A percentile compares a stretch with the other conserved stretches of the same genome.
These are phyloP conservation scores for Tethea ocularis DNA, from an alignment of 2,888 invertebrate genomes.

Conservation along the genomic window DNA sequence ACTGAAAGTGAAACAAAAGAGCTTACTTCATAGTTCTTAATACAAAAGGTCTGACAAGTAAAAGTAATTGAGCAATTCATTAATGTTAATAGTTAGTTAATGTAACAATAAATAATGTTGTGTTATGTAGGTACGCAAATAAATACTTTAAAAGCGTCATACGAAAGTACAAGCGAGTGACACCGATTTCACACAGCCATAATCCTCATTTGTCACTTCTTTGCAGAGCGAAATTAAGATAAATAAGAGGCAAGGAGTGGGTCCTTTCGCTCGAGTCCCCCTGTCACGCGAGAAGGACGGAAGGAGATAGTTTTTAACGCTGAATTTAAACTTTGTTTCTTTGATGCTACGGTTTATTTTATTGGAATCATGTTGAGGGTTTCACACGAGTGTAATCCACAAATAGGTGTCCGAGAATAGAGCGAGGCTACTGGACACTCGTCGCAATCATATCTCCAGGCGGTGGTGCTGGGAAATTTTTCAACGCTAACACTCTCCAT, in stretches of 20 bases:
- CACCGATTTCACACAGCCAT: conserved; percentile 60
- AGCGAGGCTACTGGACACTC: conserved; percentile 81
- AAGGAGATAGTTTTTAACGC: conserved; percentile 28
- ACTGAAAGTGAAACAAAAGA: conserved; percentile 1
- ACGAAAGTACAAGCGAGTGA: conserved; percentile 44
- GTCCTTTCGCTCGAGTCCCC: conserved; percentile 68
- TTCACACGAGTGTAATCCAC: conserved; percentile 75
- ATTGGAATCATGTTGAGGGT: conserved; percentile 49
- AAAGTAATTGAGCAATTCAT: conserved; percentile 1
- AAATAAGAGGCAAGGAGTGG: conserved; percentile 77
- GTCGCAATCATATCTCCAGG: conserved; percentile 74
- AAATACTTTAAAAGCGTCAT: conserved; percentile 41
- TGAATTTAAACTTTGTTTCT: conserved; percentile 55
- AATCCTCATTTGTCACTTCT: conserved; percentile 75
- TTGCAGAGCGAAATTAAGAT: conserved; percentile 76
- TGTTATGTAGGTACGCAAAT: conserved; percentile 24
- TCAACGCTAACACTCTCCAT: conserved; percentile 33
- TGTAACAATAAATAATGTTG: background rate
- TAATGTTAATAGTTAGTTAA: background rate
- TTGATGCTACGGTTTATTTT: conserved; percentile 60
- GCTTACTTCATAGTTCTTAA: background rate
- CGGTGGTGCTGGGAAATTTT: conserved; percentile 54
- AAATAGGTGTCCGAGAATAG: conserved; percentile 82
- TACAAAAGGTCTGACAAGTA: background rate
- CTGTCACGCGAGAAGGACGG: conserved; percentile 50